Conservation (phyloP, 1,140 invertebrate species). For the Orussus abietinus region DNA sequence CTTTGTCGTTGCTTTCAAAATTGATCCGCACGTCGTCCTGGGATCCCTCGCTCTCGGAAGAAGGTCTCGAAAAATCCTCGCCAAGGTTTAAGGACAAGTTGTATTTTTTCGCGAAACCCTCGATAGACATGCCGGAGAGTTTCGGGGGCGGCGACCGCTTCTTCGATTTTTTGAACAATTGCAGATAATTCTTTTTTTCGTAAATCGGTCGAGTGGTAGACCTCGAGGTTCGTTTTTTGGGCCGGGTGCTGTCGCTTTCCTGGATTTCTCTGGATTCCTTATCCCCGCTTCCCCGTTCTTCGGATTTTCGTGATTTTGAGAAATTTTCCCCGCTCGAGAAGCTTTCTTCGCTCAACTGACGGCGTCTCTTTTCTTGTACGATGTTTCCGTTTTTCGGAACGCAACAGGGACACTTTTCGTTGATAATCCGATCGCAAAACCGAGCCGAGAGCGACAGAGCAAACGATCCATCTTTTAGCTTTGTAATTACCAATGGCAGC, state of each 20-base stretch:
- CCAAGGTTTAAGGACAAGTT: constrained; percentile 23
- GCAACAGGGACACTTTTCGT: constrained; percentile 36
- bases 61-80: constrained; percentile 4
- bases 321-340: background rate
- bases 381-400: constrained; percentile 19
- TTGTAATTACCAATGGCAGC: constrained; percentile 37
- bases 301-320: no score
- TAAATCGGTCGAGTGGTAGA: background rate
- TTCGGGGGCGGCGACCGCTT: background rate
- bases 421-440: constrained; percentile 32
- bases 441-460: constrained; percentile 32
- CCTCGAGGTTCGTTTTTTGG: constrained; percentile 6
- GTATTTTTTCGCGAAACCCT: constrained; percentile 25
- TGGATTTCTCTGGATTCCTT: background rate
- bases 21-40: background rate
- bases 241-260: background rate
- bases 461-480: constrained; percentile 35
- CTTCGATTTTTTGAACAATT: background rate
- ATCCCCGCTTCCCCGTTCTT: no score
- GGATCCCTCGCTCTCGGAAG: background rate
- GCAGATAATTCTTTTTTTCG: constrained; percentile 5
- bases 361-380: constrained; percentile 11
- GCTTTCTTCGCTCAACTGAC: no score
- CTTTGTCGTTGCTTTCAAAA: background rate
- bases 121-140: constrained; percentile 22